Evolutionary conservation across 2,797 vertebrate species (phyloP), one percentile per base, ranked within the genome.

Genomic region (Chloroceryle amazona): DNA sequence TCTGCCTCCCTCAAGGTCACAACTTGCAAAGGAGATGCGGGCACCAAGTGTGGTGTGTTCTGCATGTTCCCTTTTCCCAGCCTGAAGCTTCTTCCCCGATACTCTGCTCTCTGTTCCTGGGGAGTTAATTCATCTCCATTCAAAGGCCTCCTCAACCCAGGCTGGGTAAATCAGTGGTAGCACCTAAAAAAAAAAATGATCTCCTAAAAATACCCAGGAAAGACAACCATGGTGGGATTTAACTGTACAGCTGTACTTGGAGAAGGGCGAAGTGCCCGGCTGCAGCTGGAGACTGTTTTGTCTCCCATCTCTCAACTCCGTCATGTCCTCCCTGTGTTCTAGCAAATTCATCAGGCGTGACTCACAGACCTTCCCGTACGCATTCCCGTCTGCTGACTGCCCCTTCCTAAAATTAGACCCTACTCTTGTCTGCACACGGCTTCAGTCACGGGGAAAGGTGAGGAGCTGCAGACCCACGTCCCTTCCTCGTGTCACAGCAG

Each of bases 371-470:
- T 92, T 88, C 91, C 70, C 3, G 66, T 21, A 10, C 83, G 12
- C 94, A 60, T 96, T 91, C 94, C 95, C 60, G 9, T 61, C 94
- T 92, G 93, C 96, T 95, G 95, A 94, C 95, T 19, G 90, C 90
- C 95, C 96, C 86, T 94, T 84, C 90, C 95, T 97, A 95, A 96
- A 97, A 90, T 97, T 97, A 97, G 93, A 71, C 60, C 72, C 47
- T 52, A 9, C 63, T 87, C 76, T 33, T 28, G 47, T 26, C 79
- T 88, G 13, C 33, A 52, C 42, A 42, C 4, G 29, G 58, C 37
- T 41, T 54, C 68, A 28, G 81, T 58, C 80, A 37, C 9, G 7
- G 85, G 61, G 70, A 85, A 83, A 92, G 89, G 81, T 72, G 91
- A 81, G 78, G 86, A 95, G 75, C 81, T 61, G 93, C 73, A 66